Evolutionary conservation across 2,888 invertebrate genomes (phyloP).

Genomic region (Torymus aiolomorphi): DNA sequence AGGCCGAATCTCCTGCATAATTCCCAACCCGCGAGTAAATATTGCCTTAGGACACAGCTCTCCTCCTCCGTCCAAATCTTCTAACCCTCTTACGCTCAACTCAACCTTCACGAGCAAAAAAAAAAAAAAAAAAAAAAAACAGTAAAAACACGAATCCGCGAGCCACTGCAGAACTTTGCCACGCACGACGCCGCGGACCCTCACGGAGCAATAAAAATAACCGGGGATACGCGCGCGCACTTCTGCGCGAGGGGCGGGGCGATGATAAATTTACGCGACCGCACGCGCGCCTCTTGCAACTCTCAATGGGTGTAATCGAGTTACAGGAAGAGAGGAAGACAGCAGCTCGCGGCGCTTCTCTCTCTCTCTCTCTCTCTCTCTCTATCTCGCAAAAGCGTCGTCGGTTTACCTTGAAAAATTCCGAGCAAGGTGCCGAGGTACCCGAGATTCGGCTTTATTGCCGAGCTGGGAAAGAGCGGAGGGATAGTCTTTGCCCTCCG

Average conservation of each 20-base stretch:
- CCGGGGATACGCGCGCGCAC: not conserved
- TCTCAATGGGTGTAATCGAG: slow-evolving; percentile 48
- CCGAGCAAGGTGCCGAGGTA: not conserved
- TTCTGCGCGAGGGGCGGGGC: not conserved
- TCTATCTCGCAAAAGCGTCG: not conserved
- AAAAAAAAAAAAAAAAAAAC: too few species aligned
- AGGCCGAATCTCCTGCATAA: too few species aligned
- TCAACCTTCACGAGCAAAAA: too few species aligned
- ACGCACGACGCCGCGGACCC: slow-evolving; percentile 11
- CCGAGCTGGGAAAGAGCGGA: not conserved
- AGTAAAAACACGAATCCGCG: too few species aligned
- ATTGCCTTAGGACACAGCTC: too few species aligned
- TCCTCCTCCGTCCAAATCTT: too few species aligned
- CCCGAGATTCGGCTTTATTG: slow-evolving; percentile 5
- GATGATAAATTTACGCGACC: slow-evolving; percentile 54
- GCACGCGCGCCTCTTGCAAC: slow-evolving; percentile 48
- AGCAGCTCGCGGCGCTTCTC: slow-evolving; percentile 33
- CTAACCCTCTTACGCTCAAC: too few species aligned
- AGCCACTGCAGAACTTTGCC: too few species aligned
- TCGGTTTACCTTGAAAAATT: slow-evolving; percentile 41
- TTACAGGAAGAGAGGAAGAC: slow-evolving; percentile 34
- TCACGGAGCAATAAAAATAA: slow-evolving; percentile 27
- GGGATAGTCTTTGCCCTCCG: too few species aligned
- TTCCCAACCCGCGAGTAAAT: too few species aligned
- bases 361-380: not conserved